Base-by-base conservation (phyloP, 2,888 invertebrate species). In the Myopa testacea region DNA sequence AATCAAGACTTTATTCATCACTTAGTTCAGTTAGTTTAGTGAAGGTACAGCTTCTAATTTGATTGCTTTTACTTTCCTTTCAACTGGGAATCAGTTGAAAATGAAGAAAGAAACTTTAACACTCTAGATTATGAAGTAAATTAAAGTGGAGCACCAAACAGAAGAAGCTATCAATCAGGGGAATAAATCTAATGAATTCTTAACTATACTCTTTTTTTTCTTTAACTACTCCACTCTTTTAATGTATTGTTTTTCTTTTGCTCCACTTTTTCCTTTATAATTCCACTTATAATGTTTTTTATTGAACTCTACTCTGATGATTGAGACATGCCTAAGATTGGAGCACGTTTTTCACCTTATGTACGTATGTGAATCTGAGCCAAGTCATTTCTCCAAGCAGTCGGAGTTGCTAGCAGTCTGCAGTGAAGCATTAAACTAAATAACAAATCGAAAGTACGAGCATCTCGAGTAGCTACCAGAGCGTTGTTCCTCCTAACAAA, bases 381-480 rank as follows among this genome's bases (percentile, higher is more conserved):
- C 50, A 4, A 70, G 52, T 14, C 38, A 38, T 2, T 4, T 26
- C 26, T 19, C 37, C 37, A 70, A 37, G 38, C 67, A 67, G 40
- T 40, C 37, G 34, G 63, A 14, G 63, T 34, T 63, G 12, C 26
- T 6, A 63, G 19, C 63, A 19, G 5, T 60, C 34, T 4, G 6
- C 14, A 63, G 34, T 4, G 45, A 19, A 34, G 63, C 37, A 34
- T 63, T 37, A n/a, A 63, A 60, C 0, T 1, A 14, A 19, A 63
- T 19, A 63, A 63, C 4, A 63, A 63, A 63, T 26, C 37, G 26
- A 63, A 19, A 63, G 37, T 26, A 52, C 26, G 50, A 12, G 52
- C 26, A 52, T 34, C 52, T 69, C n/a, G 7, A 69, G 69, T 37
- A 16, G 69, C 69, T 67, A 69, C 69, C 55, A 70, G 52, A 55